phyloP scores from a whole-genome alignment of 2,113 vertebrate genomes.

The Phaethon lepturus region DNA sequence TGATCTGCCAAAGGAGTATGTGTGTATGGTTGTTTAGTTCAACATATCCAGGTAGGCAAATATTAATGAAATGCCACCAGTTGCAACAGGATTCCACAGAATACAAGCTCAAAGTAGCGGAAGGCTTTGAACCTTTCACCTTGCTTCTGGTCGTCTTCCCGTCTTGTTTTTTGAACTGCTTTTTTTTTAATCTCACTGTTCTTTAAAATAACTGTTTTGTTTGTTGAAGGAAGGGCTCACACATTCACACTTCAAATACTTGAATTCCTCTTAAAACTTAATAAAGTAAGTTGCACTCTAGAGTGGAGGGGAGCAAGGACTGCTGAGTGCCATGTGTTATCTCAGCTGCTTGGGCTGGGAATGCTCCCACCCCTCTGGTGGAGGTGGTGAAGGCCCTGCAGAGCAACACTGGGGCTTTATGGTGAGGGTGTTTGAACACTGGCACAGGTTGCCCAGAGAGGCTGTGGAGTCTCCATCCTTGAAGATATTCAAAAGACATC shows the following conservation, averaged over 20 bases:
- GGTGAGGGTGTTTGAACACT: not conserved
- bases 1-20: not conserved
- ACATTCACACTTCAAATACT: not conserved
- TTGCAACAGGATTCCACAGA: not conserved
- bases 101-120: not conserved
- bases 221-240: not conserved
- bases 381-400: not conserved
- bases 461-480: not conserved
- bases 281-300: not conserved
- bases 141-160: not conserved
- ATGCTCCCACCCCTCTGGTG: not conserved
- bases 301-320: not conserved
- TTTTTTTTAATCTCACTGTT: not conserved
- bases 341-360: not conserved
- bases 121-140: not conserved
- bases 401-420: not conserved
- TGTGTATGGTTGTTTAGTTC: not conserved
- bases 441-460: not conserved
- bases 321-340: not conserved
- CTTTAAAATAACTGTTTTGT: not conserved
- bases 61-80: not conserved
- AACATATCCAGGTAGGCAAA: not conserved
- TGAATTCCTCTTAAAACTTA: not conserved
- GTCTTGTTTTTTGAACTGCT: not conserved
- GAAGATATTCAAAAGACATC: not conserved